Evolutionary conservation across 35 echinoderm and acorn worm genomes (phyloP).

Genomic region (Lytechinus variegatus): DNA sequence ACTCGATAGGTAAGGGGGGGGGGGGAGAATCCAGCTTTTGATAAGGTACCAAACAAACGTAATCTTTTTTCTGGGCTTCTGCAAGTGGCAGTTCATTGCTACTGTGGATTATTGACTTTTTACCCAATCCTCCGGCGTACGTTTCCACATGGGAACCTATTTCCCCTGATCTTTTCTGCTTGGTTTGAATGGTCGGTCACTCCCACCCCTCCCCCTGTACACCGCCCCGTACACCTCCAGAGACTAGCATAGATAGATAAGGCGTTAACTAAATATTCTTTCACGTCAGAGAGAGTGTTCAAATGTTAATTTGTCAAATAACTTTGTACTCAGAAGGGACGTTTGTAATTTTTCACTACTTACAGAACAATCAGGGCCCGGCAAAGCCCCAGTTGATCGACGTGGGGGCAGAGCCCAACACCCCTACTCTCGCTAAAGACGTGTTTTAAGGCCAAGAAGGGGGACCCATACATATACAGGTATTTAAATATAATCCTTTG

Average conservation of each 20-base stretch:
- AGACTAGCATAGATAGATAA: not conserved
- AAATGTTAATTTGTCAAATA: constrained; percentile 40
- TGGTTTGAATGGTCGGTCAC: not conserved
- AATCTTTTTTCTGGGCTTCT: not conserved
- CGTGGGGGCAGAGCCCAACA: constrained; percentile 28
- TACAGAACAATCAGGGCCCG: constrained; percentile 49
- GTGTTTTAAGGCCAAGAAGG: constrained; percentile 49
- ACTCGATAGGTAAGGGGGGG: not conserved
- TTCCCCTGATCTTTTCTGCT: not conserved
- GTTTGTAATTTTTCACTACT: constrained; percentile 51
- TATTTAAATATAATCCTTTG: constrained; percentile 36
- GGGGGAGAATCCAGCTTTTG: no score
- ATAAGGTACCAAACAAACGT: not conserved
- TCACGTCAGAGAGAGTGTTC: constrained; percentile 13
- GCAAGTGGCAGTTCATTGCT: not conserved
- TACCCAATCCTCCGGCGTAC: not conserved
- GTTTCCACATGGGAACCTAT: not conserved
- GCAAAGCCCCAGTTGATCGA: constrained; percentile 51
- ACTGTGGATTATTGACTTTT: not conserved
- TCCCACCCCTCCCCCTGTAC: not conserved
- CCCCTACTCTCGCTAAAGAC: constrained; percentile 56
- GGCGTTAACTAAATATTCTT: not conserved
- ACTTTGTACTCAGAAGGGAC: constrained; percentile 40
- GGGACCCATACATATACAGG: constrained; percentile 47
- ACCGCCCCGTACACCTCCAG: not conserved